These are phyloP conservation scores for Procambarus clarkii DNA, from an alignment of 1,140 invertebrate genomes.

Conservation along the genomic window DNA sequence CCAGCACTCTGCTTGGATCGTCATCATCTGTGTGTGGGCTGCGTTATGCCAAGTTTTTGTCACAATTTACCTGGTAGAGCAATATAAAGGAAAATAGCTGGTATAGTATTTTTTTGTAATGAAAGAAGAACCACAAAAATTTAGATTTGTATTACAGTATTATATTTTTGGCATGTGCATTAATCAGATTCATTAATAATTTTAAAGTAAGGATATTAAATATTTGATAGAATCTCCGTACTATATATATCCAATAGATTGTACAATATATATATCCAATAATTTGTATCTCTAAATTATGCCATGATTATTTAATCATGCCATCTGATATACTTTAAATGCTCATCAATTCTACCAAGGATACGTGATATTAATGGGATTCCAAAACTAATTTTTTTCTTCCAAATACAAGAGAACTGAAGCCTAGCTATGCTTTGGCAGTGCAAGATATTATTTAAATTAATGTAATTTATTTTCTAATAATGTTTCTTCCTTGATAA, in stretches of 20 bases:
- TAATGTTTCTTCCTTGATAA: too few species aligned
- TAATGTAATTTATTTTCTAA: not conserved
- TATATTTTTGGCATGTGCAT: not conserved
- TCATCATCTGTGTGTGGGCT: constrained; percentile 90
- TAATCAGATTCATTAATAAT: not conserved
- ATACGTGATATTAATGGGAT: not conserved
- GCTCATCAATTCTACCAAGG: not conserved
- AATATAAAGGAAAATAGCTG: constrained; percentile 9
- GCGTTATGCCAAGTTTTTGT: constrained; percentile 87
- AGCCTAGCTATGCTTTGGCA: not conserved
- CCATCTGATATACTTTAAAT: not conserved
- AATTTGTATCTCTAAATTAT: not conserved
- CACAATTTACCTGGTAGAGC: constrained; percentile 79
- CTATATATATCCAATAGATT: too few species aligned
- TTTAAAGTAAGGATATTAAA: not conserved
- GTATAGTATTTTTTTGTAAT: not conserved
- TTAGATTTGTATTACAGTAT: not conserved
- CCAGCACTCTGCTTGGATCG: constrained; percentile 83
- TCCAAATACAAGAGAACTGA: not conserved
- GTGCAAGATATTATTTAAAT: not conserved
- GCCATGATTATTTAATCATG: not conserved
- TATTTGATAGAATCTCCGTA: not conserved
- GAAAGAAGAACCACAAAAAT: not conserved
- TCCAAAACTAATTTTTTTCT: not conserved
- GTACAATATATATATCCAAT: not conserved